Evolutionary conservation across 2,888 invertebrate genomes (phyloP).

Genomic region (Zygothrica quintamaculata): DNA sequence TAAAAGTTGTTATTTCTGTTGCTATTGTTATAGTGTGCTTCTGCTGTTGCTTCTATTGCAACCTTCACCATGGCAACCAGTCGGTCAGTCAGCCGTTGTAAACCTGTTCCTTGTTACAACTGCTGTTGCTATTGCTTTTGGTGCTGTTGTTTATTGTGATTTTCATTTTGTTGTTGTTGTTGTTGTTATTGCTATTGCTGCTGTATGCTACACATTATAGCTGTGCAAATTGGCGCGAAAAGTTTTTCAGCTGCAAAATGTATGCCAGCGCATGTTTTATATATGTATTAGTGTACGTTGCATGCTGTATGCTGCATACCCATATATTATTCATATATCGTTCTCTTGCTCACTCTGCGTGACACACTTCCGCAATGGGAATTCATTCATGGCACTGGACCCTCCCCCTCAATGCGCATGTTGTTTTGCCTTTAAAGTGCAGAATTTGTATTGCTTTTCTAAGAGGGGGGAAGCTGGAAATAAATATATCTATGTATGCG

Average conservation of each 20-base stretch:
- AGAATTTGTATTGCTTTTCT: slow-evolving; percentile 6
- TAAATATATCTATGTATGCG: slow-evolving; percentile 14
- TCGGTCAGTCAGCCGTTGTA: slow-evolving; percentile 68
- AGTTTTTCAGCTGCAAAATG: slow-evolving; percentile 72
- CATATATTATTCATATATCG: slow-evolving; percentile 16
- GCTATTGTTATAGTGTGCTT: slow-evolving; percentile 29
- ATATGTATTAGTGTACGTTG: slow-evolving; percentile 17
- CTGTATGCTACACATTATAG: slow-evolving; percentile 56
- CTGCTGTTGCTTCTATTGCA: slow-evolving; percentile 47
- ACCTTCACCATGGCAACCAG: slow-evolving; percentile 75
- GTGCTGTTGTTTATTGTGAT: slow-evolving; percentile 53
- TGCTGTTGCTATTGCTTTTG: slow-evolving; percentile 38
- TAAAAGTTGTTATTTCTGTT: slow-evolving; percentile 21
- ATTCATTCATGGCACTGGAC: slow-evolving; percentile 66
- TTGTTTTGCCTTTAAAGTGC: slow-evolving; percentile 8
- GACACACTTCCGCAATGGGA: slow-evolving; percentile 65
- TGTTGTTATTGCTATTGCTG: slow-evolving; percentile 28
- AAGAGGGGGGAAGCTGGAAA: neutral
- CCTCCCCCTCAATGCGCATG: slow-evolving; percentile 23
- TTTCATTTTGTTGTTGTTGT: slow-evolving; percentile 39
- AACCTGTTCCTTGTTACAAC: slow-evolving; percentile 66
- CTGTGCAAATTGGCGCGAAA: slow-evolving; percentile 73
- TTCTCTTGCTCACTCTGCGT: slow-evolving; percentile 14
- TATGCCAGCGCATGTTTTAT: slow-evolving; percentile 50
- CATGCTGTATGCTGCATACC: slow-evolving; percentile 33